These are phyloP conservation scores for Chaitophorus viminalis DNA, from an alignment of 2,888 invertebrate species.

Conservation along the genomic window DNA sequence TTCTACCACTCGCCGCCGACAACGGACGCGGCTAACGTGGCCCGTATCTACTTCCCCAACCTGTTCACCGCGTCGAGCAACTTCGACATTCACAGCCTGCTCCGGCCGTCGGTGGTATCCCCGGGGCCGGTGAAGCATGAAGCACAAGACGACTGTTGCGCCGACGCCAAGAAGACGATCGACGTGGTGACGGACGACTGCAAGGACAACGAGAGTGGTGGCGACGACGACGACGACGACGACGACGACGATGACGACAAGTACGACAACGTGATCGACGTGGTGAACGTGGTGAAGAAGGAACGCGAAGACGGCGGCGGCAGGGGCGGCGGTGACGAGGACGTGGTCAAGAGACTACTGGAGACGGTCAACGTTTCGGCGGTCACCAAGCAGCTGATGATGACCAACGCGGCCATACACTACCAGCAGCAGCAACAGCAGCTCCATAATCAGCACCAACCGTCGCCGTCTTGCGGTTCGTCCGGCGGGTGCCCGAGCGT, in stretches of 20 bases:
- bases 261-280: constrained; percentile 18
- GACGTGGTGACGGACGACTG: constrained; percentile 30
- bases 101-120: constrained; percentile 9
- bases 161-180: constrained; percentile 3
- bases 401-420: constrained; percentile 72
- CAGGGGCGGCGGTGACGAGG: not conserved
- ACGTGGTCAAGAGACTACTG: constrained; percentile 76
- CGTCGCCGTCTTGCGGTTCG: constrained; percentile 71
- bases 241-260: constrained; percentile 2
- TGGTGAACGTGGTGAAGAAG: constrained; percentile 39
- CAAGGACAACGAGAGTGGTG: constrained; percentile 3
- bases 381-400: constrained; percentile 76
- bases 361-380: constrained; percentile 81
- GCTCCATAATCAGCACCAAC: constrained; percentile 72
- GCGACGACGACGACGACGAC: not conserved
- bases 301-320: constrained; percentile 43
- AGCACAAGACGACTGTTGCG: constrained; percentile 27
- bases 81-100: constrained; percentile 54
- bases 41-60: constrained; percentile 42
- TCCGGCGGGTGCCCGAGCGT: constrained; percentile 64
- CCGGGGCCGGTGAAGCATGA: not conserved
- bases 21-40: constrained; percentile 12
- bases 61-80: constrained; percentile 51
- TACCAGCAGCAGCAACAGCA: constrained; percentile 67
- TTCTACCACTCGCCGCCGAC: constrained; percentile 34